These are phyloP conservation scores for Umimayanthus chanpuru DNA, from an alignment of 92 coral and sea anemone species.

Conservation along the genomic window DNA sequence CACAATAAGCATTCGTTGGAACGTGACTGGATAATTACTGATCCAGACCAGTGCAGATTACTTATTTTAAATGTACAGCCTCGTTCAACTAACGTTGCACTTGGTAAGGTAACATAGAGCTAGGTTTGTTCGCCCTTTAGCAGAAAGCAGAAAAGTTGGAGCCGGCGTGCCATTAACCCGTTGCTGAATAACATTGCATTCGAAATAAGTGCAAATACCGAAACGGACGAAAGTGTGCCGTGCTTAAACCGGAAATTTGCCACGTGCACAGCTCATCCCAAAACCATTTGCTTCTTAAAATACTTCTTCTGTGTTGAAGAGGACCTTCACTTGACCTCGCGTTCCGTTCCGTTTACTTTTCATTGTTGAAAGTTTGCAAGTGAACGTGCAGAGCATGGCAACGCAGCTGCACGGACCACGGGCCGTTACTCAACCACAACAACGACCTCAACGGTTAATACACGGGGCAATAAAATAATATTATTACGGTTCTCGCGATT, in stretches of 20 bases:
- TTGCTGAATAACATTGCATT: no score
- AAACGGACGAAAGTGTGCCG: background rate
- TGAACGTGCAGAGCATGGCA: conserved; percentile 30
- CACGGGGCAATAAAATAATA: background rate
- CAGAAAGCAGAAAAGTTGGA: no score
- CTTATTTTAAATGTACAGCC: no score
- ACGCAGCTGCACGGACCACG: conserved; percentile 14
- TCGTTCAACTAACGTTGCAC: no score
- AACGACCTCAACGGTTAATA: background rate
- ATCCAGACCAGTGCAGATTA: no score
- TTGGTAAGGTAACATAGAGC: no score
- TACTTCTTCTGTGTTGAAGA: background rate
- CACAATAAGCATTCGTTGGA: no score
- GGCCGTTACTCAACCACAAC: conserved; percentile 10
- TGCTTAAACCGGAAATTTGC: background rate
- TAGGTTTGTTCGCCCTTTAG: no score
- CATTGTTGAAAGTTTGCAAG: conserved; percentile 4
- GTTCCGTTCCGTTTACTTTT: conserved; percentile 32
- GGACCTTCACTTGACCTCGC: conserved; percentile 13
- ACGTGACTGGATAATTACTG: no score
- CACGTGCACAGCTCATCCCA: background rate
- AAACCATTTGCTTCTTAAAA: background rate
- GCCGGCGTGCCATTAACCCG: no score
- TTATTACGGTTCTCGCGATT: background rate
- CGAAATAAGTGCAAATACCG: background rate